These are phyloP conservation scores for Ferrisia virgata DNA, from an alignment of 2,888 invertebrate genomes.

Conservation along the genomic window DNA sequence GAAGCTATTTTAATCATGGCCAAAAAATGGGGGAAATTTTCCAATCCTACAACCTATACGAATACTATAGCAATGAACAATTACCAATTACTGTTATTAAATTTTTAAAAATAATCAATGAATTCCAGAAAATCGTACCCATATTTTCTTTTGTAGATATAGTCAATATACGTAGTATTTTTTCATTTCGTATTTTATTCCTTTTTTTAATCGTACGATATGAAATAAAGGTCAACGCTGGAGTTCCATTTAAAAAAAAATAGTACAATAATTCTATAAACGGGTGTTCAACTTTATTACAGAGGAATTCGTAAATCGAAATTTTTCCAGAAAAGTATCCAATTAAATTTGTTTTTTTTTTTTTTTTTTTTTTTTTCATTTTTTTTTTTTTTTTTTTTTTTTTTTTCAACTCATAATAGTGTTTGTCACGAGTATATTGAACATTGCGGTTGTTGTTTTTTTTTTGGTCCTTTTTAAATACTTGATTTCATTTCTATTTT, in stretches of 20 bases:
- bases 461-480: neutral
- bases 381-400: no score
- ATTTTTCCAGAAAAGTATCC: neutral
- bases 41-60: neutral
- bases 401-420: neutral
- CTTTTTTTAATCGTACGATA: neutral
- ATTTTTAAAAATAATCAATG: constrained; percentile 21
- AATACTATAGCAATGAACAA: neutral
- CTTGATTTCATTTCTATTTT: constrained; percentile 2
- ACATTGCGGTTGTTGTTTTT: neutral
- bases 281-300: neutral
- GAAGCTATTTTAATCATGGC: neutral
- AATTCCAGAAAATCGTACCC: neutral
- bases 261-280: neutral
- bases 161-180: no score
- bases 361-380: no score
- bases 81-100: neutral
- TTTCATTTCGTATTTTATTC: neutral
- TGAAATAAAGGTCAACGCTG: neutral
- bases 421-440: neutral
- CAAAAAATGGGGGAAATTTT: neutral
- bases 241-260: neutral
- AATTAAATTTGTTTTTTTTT: neutral
- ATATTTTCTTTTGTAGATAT: no score
- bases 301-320: neutral